Evolutionary conservation across 2,888 invertebrate species (phyloP).

Genomic region (Spisula subtruncata): DNA sequence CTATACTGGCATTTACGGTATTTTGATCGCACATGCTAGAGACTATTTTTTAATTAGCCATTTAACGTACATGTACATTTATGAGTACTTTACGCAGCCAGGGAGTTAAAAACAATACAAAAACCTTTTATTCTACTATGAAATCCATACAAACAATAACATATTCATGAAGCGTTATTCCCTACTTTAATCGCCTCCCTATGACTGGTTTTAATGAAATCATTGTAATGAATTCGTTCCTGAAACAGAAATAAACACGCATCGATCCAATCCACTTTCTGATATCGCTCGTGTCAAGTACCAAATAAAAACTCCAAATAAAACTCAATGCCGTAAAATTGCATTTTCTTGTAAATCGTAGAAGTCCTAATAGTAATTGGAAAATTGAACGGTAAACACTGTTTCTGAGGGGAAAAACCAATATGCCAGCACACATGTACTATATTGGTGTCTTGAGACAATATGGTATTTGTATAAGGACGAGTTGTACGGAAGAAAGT

Average conservation of each 20-base stretch:
- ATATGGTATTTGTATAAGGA: constrained; percentile 19
- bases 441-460: constrained; percentile 23
- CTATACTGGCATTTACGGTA: too few relatives aligned
- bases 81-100: too few relatives aligned
- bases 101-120: too few relatives aligned
- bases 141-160: not conserved
- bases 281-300: constrained; percentile 1
- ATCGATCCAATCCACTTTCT: not conserved
- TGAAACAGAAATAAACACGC: not conserved
- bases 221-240: not conserved
- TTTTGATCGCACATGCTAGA: too few relatives aligned
- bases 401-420: not conserved
- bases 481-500: not conserved
- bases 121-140: not conserved
- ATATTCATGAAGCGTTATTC: not conserved
- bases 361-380: not conserved
- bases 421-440: not conserved
- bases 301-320: not conserved
- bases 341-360: not conserved
- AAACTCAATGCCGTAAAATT: constrained; percentile 15
- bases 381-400: not conserved
- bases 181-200: not conserved
- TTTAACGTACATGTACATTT: too few relatives aligned
- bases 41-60: too few relatives aligned
- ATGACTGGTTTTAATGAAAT: not conserved